Conservation (phyloP, 2,797 vertebrate species). For the Gymnopithys bicolor region DNA sequence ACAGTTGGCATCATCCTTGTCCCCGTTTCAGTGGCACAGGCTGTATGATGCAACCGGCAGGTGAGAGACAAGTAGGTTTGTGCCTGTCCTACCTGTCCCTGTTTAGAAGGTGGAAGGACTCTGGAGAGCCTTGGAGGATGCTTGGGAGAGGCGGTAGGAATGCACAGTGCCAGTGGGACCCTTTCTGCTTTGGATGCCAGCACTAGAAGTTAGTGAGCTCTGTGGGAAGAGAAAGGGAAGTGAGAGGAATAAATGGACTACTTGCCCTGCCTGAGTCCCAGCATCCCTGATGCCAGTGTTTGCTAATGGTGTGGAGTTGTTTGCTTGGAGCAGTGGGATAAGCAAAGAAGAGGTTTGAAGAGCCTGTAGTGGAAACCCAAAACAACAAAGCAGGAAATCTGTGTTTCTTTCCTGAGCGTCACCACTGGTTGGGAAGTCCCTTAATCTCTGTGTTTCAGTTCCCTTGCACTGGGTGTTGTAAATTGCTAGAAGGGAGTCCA, state of each 20-base stretch:
- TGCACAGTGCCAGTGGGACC: rapidly evolving
- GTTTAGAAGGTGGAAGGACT: not conserved
- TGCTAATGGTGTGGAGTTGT: not conserved
- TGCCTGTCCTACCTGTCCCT: not conserved
- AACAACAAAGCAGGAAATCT: not conserved
- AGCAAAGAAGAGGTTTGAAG: not conserved
- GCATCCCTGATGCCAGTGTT: too few relatives aligned
- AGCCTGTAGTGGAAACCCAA: not conserved
- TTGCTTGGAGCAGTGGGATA: not conserved
- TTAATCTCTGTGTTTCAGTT: not conserved
- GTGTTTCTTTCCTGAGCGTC: not conserved
- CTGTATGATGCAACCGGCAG: not conserved
- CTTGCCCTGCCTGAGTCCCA: not conserved
- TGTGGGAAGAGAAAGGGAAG: not conserved
- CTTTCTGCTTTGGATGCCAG: rapidly evolving
- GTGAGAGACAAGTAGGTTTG: too few relatives aligned
- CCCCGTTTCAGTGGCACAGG: not conserved
- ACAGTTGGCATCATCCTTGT: not conserved
- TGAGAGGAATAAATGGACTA: not conserved
- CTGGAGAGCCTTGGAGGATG: not conserved
- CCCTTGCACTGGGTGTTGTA: not conserved
- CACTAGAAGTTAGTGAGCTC: not conserved
- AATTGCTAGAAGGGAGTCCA: not conserved
- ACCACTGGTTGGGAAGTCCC: not conserved
- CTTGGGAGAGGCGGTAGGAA: not conserved